Base-by-base conservation (phyloP, 2,888 invertebrate genomes). In the Miltochrista miniata region DNA sequence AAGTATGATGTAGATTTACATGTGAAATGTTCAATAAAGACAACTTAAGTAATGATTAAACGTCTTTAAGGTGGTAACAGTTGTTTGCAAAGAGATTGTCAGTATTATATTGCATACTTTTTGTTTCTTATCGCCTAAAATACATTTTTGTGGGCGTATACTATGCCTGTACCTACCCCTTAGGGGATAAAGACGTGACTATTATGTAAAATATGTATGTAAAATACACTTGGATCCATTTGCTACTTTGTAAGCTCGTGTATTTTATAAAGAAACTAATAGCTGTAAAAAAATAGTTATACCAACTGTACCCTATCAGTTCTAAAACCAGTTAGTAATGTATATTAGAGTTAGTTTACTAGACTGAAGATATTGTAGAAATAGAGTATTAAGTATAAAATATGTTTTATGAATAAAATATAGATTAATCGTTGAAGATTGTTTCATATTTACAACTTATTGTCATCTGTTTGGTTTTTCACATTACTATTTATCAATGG, bases 281-380 rank as follows among this genome's bases (percentile, higher is more conserved):
- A n/a, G 11, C 15, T 35, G 7, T 13, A 12, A 13, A 44, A 29
- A 36, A 33, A 48, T 24, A 30, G 33, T 37, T 29, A 45, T 24
- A 34, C 31, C 36, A 42, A 31, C 50, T 48, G 46, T 30, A 51
- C 51, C n/a, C n/a, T n/a, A n/a, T n/a, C 14, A 54, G 29, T 51
- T 45, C 33, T 34, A 36, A 30, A 56, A 58, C 56, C 49, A 54
- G 44, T 55, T 50, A 31, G 34, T 59, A 51, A 59, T 35, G 34
- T 59, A 43, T 38, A 51, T 50, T 62, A 67, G 59, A 52, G 30
- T 46, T 68, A 65, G 51, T 62, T 59, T 62, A 59, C 72, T 80
- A 76, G 80, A 81, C 79, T 81, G 79, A 79, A 68, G 76, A 69
- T 56, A 59, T 55, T 54, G 49, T 74, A 74, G 64, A 51, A 55